These are phyloP conservation scores for Chionomys nivalis DNA, from an alignment of 2,113 vertebrate genomes.

Conservation along the genomic window DNA sequence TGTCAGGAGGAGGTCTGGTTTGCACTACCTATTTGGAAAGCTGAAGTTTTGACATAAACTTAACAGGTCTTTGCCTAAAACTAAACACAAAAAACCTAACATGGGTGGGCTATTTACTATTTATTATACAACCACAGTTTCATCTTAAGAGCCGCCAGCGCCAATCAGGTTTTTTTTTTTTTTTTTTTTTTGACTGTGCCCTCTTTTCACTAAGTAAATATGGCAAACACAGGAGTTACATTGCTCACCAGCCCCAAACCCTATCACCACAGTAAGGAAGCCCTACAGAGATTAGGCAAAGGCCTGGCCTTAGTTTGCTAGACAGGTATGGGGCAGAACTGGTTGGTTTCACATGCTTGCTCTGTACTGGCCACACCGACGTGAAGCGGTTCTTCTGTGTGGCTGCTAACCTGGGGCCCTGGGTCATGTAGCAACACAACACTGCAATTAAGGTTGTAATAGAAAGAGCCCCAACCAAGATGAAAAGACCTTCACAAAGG, in stretches of 20 bases:
- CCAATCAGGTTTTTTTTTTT: not conserved
- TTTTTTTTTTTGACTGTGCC: not conserved
- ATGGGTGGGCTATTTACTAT: not conserved
- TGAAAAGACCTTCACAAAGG: conserved; percentile 59
- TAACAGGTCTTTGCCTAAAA: conserved; percentile 32
- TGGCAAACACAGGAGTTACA: not conserved
- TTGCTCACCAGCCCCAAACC: not conserved
- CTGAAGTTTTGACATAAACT: not conserved
- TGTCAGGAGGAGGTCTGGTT: conserved; percentile 23
- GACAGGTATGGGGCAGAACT: not conserved
- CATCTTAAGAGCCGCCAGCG: not conserved
- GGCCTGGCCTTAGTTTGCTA: not conserved
- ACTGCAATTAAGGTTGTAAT: conserved; percentile 41
- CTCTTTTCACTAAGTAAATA: not conserved
- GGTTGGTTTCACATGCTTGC: not conserved
- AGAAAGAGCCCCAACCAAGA: conserved; percentile 49
- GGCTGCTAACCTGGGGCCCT: not conserved
- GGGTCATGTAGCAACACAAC: conserved; percentile 32
- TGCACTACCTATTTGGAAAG: not conserved
- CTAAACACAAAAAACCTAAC: not conserved
- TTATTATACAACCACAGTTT: not conserved
- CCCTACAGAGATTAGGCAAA: not conserved
- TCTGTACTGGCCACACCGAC: not conserved
- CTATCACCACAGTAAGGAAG: not conserved
- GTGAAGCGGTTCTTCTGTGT: not conserved